Evolutionary conservation across 2,797 vertebrate genomes (phyloP), one percentile per base, ranked within the genome.

Genomic region (Falco naumanni): DNA sequence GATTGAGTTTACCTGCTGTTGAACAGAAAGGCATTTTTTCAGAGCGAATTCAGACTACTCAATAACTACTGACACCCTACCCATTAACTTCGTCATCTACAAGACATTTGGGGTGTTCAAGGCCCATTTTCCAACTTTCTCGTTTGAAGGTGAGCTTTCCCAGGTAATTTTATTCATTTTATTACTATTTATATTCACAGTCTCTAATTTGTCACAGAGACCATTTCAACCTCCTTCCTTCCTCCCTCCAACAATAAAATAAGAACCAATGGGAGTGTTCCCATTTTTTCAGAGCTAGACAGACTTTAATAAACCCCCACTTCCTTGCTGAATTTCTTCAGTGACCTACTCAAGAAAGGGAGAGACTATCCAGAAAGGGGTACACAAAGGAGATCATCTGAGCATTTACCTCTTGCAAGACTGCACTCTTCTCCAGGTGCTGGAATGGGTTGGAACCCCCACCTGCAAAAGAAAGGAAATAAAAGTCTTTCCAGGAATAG

Each of bases 341-440:
- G 17, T 48, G 59, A 76, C 9, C 51, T 76, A 10, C 25, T 92
- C 59, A 37, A 71, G 37, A 43, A 9, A 60, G 11, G 34, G 18
- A 72, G 20, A 69, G 21, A 41, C 39, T 7, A 2, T 31, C 13
- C 41, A 63, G 45, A 65, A 56, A 65, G 17, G 33, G 13, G 6
- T 15, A 65, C 54, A 50, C 3, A 48, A 39, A 39, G 33, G 11
- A 82, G 9, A 72, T 16, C 1, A 4, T 45, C 11, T 57, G 39
- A 47, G 33, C 31, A 97, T 92, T 98, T 97, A 98, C 98, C 98
- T 98, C 98, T 95, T 98, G 98, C 50, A 98, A 96, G 17, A 98
- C 98, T 16, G 98, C 96, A 87, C 98, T 98, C 95, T 98, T 98
- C 97, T 98, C 98, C 57, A 98, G 93, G 88, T 98, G 98, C 85